Evolutionary conservation across 1,140 invertebrate genomes (phyloP).

Genomic region (Drosophila setifemur): DNA sequence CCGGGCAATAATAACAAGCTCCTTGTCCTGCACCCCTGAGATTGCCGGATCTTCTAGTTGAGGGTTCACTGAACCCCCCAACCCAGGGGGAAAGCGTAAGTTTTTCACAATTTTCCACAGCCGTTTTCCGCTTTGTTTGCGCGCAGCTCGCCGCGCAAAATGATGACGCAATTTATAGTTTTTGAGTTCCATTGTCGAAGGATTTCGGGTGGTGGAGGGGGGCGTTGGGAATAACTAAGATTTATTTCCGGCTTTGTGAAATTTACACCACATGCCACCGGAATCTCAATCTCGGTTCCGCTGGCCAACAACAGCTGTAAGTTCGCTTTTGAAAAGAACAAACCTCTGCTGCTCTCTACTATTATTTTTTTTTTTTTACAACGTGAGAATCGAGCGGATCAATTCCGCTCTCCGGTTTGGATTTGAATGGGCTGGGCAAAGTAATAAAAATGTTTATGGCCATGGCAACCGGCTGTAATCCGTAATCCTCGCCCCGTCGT

Average conservation of each 20-base stretch:
- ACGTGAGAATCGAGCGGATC: constrained; percentile 40
- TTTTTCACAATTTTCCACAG: constrained; percentile 53
- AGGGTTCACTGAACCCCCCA: constrained; percentile 15
- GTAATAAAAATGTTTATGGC: constrained; percentile 44
- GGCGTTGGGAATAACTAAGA: constrained; percentile 72
- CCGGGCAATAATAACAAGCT: constrained; percentile 63
- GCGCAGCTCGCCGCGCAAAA: constrained; percentile 62
- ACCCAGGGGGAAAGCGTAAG: constrained; percentile 21
- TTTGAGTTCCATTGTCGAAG: constrained; percentile 38
- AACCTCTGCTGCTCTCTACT: constrained; percentile 7
- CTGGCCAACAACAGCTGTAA: constrained; percentile 34
- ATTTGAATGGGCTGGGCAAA: constrained; percentile 26
- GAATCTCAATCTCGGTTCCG: constrained; percentile 17
- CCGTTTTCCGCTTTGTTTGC: constrained; percentile 29
- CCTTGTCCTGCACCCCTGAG: constrained; percentile 37
- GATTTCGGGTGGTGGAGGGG: constrained; percentile 20
- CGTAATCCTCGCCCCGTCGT: constrained; percentile 17
- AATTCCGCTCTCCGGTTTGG: constrained; percentile 24
- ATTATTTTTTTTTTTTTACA: constrained; percentile 15
- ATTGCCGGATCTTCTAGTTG: constrained; percentile 33
- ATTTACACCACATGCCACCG: constrained; percentile 61
- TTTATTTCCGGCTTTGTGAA: constrained; percentile 76
- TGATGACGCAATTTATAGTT: constrained; percentile 81
- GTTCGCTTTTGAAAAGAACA: constrained; percentile 39
- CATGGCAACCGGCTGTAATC: constrained; percentile 39